A percentile compares a stretch with the other conserved stretches of the same genome.
These are phyloP conservation scores for Hirtodrosophila trivittata DNA, from an alignment of 2,888 invertebrate genomes.

Conservation along the genomic window DNA sequence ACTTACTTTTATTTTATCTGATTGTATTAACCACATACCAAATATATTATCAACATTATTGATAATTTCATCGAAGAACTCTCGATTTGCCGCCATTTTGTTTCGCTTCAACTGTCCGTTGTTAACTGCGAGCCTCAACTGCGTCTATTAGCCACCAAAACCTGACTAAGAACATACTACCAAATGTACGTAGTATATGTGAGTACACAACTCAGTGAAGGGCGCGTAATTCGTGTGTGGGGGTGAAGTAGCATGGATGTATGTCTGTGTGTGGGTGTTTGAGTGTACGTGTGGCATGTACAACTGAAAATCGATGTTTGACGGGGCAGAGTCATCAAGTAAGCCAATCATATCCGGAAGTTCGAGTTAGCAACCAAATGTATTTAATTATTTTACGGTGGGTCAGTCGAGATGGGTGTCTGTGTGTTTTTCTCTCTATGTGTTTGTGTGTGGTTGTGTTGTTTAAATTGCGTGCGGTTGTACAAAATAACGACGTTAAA, in stretches of 20 bases:
- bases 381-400: slow-evolving; percentile 68
- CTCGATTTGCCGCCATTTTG: slow-evolving; percentile 73
- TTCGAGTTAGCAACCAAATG: slow-evolving; percentile 67
- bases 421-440: slow-evolving; percentile 8
- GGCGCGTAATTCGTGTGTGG: slow-evolving; percentile 24
- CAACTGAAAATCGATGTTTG: slow-evolving; percentile 76
- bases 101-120: slow-evolving; percentile 27
- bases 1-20: too few species aligned
- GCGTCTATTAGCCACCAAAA: slow-evolving; percentile 47
- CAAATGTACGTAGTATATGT: slow-evolving; percentile 25
- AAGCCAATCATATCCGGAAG: slow-evolving; percentile 56
- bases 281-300: slow-evolving; percentile 31
- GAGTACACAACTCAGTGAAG: slow-evolving; percentile 32
- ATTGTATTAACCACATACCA: slow-evolving; percentile 70
- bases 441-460: slow-evolving; percentile 12
- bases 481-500: slow-evolving; percentile 38
- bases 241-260: slow-evolving; percentile 13
- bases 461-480: slow-evolving; percentile 31
- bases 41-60: slow-evolving; percentile 82
- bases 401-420: slow-evolving; percentile 2
- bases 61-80: slow-evolving; percentile 81
- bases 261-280: slow-evolving; percentile 12
- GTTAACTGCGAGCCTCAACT: slow-evolving; percentile 28
- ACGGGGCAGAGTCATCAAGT: slow-evolving; percentile 34
- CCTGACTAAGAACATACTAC: slow-evolving; percentile 42